These are phyloP conservation scores for Microcebus jonahi DNA, from an alignment of 2,113 vertebrate genomes.

Conservation along the genomic window DNA sequence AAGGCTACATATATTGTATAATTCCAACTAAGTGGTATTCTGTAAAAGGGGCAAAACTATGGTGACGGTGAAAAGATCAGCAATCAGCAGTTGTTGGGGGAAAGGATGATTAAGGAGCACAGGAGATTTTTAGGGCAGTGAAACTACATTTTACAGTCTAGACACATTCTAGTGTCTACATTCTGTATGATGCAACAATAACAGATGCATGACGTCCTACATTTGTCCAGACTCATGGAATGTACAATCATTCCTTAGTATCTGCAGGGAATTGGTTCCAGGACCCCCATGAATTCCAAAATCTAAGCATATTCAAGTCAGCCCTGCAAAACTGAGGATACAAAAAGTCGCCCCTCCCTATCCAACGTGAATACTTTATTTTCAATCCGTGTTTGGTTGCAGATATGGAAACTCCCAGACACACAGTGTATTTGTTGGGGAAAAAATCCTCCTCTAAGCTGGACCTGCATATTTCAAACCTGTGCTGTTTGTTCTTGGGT, in stretches of 20 bases:
- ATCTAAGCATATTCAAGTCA: too few species aligned
- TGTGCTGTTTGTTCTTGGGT: not conserved
- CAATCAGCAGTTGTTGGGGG: not conserved
- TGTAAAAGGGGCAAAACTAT: not conserved
- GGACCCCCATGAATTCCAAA: too few species aligned
- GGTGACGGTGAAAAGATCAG: not conserved
- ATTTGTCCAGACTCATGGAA: not conserved
- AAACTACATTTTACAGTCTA: not conserved
- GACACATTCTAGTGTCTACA: not conserved
- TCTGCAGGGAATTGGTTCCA: too few species aligned
- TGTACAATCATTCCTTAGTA: not conserved
- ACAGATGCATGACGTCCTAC: not conserved
- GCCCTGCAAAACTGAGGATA: too few species aligned
- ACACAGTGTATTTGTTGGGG: not conserved
- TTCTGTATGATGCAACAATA: not conserved
- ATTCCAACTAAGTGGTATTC: not conserved
- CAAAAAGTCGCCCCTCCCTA: too few species aligned
- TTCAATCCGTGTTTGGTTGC: not conserved
- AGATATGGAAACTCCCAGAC: not conserved
- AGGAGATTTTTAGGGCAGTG: not conserved
- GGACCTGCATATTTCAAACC: not conserved
- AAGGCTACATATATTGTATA: not conserved
- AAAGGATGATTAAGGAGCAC: not conserved
- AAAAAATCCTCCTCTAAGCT: not conserved
- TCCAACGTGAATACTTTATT: not conserved